Percentiles rank a stretch among this genome's conserved stretches.
Evolutionary conservation across 37 sponge, comb jelly and placozoan species (phyloP).

Genomic region (Hormiphora californensis): DNA sequence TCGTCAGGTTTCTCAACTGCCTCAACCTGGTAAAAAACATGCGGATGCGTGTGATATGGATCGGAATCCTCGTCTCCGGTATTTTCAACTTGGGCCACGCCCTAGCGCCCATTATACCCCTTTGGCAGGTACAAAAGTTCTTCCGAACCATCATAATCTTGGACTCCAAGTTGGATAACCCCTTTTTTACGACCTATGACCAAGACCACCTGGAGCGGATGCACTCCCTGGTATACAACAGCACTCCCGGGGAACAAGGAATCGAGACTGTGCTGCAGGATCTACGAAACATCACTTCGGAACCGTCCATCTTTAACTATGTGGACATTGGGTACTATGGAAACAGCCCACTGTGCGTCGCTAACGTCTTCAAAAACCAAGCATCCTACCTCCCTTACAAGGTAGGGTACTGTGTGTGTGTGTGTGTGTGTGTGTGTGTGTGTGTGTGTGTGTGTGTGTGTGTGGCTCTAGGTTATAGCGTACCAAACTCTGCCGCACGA

Average conservation of each 20-base stretch:
- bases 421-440: no score
- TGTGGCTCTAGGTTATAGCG: no score
- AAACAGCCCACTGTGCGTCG: background rate
- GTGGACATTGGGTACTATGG: constrained; percentile 31
- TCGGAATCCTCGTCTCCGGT: background rate
- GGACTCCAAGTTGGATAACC: background rate
- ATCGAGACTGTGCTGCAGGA: background rate
- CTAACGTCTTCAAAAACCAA: constrained; percentile 32
- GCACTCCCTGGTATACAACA: constrained; percentile 10
- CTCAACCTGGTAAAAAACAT: background rate
- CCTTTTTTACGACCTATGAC: background rate
- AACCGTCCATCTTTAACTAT: background rate
- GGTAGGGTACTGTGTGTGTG: background rate
- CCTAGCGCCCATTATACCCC: background rate
- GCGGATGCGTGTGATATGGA: background rate
- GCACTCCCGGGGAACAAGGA: background rate
- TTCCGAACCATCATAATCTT: background rate
- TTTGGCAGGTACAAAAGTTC: background rate
- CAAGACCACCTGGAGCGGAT: no score
- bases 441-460: no score
- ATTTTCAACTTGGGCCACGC: background rate
- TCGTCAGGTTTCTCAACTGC: background rate
- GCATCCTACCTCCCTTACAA: background rate
- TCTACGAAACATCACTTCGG: background rate
- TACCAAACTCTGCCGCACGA: no score